Conservation (phyloP, 2,797 vertebrate genomes). For the Furcifer pardalis region DNA sequence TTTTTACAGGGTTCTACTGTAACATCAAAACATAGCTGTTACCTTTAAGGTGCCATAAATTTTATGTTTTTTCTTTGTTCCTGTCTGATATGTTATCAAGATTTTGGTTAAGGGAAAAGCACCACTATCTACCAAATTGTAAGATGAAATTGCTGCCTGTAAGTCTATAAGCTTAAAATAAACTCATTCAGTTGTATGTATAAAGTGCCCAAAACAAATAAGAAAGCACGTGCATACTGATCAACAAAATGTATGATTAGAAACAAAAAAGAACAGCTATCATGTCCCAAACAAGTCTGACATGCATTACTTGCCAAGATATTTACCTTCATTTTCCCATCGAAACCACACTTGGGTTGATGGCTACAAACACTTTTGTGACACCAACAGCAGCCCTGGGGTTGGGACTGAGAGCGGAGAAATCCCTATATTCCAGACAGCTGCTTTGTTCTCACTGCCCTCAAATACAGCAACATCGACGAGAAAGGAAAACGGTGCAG, state of each 20-base stretch:
- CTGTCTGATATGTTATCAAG: no score
- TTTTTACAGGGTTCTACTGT: no score
- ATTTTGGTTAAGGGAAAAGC: not conserved
- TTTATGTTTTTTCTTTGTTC: no score
- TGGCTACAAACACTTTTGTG: conserved; percentile 72
- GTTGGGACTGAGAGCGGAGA: conserved; percentile 59
- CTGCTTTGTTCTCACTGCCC: conserved; percentile 74
- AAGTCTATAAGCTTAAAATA: not conserved
- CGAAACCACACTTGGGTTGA: conserved; percentile 74
- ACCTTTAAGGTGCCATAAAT: no score
- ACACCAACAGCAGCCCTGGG: conserved; percentile 68
- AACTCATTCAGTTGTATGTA: not conserved
- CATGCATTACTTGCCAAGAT: conserved; percentile 60
- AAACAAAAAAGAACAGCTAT: conserved; percentile 13
- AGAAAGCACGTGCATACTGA: not conserved
- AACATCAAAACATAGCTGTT: no score
- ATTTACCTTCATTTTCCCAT: conserved; percentile 85
- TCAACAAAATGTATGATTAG: not conserved
- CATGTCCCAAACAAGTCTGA: conserved; percentile 61
- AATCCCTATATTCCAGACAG: conserved; percentile 73
- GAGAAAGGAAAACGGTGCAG: conserved; percentile 64
- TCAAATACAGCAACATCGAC: conserved; percentile 77
- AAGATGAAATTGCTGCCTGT: not conserved
- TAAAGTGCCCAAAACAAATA: not conserved
- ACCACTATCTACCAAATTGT: not conserved